A percentile compares a stretch with the other conserved stretches of the same genome.
Conservation (phyloP, 2,888 invertebrate species). For the Thymelicus lineola region DNA sequence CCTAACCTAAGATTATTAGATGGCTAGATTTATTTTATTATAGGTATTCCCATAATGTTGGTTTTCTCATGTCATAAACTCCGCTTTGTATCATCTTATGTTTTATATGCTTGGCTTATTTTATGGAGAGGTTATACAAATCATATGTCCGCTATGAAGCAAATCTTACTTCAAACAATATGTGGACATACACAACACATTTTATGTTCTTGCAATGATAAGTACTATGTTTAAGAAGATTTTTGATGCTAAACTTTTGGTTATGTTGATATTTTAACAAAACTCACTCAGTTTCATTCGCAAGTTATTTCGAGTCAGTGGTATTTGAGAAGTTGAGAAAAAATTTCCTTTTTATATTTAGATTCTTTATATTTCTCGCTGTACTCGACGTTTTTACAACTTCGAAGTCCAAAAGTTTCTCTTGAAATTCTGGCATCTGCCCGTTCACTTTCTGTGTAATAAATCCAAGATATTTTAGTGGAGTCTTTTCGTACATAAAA, state of each 20-base stretch:
- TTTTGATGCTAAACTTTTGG: neutral
- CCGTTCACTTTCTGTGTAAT: conserved; percentile 8
- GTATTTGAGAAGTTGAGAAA: conserved; percentile 11
- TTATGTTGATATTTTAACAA: conserved; percentile 1
- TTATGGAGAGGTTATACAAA: neutral
- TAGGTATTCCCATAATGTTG: too few relatives aligned
- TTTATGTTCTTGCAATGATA: neutral
- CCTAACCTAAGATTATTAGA: too few relatives aligned
- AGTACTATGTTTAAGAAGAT: neutral
- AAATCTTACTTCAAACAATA: neutral
- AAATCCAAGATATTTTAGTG: conserved; percentile 13
- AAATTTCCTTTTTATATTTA: conserved; percentile 15
- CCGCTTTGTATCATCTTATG: neutral
- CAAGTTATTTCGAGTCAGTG: conserved; percentile 9
- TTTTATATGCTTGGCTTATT: neutral
- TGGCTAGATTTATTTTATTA: too few relatives aligned
- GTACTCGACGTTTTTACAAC: conserved; percentile 15
- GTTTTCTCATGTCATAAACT: neutral
- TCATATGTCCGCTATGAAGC: neutral
- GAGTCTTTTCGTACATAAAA: conserved; percentile 2
- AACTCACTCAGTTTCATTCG: conserved; percentile 5
- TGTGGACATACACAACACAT: neutral
- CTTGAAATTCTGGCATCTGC: conserved; percentile 15
- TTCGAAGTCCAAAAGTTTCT: conserved; percentile 10
- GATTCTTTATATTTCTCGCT: conserved; percentile 16